Evolutionary conservation across 2,113 vertebrate genomes (phyloP).

Genomic region (Naja naja): DNA sequence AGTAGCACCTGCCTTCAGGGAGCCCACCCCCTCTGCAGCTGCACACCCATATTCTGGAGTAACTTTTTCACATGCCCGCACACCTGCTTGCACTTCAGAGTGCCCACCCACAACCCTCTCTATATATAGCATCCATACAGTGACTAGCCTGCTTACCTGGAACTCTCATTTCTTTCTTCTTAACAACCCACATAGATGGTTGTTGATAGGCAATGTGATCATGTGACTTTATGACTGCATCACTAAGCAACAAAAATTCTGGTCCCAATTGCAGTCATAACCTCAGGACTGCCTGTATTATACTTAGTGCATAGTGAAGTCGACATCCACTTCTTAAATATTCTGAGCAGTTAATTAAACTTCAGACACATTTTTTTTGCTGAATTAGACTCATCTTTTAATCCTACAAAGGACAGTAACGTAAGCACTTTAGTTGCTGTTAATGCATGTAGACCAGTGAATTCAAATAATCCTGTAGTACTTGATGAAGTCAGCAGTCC

Average conservation of each 20-base stretch:
- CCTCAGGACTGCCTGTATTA: neutral
- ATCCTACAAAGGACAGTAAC: neutral
- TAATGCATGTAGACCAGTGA: neutral
- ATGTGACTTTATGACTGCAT: neutral
- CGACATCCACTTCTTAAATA: neutral
- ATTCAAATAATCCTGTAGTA: neutral
- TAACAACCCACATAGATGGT: neutral
- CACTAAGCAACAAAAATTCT: neutral
- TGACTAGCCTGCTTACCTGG: neutral
- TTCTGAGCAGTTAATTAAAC: neutral
- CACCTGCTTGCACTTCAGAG: neutral
- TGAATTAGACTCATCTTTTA: neutral
- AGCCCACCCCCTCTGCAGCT: neutral
- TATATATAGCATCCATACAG: neutral
- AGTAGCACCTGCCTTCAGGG: neutral
- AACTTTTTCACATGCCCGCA: neutral
- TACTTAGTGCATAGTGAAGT: neutral
- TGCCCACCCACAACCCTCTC: no score
- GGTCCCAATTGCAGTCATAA: neutral
- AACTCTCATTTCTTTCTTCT: neutral
- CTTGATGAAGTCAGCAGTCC: neutral
- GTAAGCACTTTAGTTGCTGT: neutral
- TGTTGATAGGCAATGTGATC: neutral
- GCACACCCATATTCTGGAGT: neutral
- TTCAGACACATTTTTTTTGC: neutral